A percentile compares a stretch with the other conserved stretches of the same genome.
These are phyloP conservation scores for Betta splendens DNA, from an alignment of 2,797 vertebrate species.

Conservation along the genomic window DNA sequence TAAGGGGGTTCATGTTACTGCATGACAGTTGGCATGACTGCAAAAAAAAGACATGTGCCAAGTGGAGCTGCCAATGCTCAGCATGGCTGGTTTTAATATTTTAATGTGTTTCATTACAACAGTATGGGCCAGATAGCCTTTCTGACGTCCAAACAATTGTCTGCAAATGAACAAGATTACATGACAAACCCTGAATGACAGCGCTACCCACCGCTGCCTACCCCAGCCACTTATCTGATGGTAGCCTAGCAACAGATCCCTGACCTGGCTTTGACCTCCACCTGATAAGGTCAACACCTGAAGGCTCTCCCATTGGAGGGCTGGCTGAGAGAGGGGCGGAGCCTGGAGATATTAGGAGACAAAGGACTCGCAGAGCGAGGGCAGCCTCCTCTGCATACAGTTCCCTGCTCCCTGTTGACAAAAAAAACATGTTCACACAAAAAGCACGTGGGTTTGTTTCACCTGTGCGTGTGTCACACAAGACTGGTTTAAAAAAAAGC, in stretches of 20 bases:
- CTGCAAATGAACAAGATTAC: slow-evolving; percentile 88
- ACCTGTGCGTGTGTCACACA: slow-evolving; percentile 38
- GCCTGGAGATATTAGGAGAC: slow-evolving; percentile 75
- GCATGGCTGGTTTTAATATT: slow-evolving; percentile 84
- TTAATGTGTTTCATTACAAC: slow-evolving; percentile 87
- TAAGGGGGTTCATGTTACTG: slow-evolving; percentile 75
- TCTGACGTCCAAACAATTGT: slow-evolving; percentile 83
- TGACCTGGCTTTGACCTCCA: slow-evolving; percentile 87
- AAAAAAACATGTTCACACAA: slow-evolving; percentile 60
- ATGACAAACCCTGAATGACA: slow-evolving; percentile 84
- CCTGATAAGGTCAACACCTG: slow-evolving; percentile 88
- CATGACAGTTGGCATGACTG: slow-evolving; percentile 76
- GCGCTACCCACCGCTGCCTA: slow-evolving; percentile 76
- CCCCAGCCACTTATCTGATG: slow-evolving; percentile 85
- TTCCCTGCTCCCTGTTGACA: slow-evolving; percentile 66
- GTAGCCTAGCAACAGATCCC: slow-evolving; percentile 87
- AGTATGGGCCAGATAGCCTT: slow-evolving; percentile 84
- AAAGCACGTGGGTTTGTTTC: slow-evolving; percentile 50
- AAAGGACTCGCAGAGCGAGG: slow-evolving; percentile 77
- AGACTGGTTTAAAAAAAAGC: slow-evolving; percentile 22
- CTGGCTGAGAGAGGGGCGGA: slow-evolving; percentile 74
- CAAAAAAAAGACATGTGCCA: slow-evolving; percentile 74
- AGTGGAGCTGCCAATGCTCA: slow-evolving; percentile 76
- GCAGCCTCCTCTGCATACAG: slow-evolving; percentile 75
- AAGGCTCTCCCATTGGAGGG: slow-evolving; percentile 85